Conservation (phyloP, 1,140 invertebrate genomes). For the Drosophila saltans region DNA sequence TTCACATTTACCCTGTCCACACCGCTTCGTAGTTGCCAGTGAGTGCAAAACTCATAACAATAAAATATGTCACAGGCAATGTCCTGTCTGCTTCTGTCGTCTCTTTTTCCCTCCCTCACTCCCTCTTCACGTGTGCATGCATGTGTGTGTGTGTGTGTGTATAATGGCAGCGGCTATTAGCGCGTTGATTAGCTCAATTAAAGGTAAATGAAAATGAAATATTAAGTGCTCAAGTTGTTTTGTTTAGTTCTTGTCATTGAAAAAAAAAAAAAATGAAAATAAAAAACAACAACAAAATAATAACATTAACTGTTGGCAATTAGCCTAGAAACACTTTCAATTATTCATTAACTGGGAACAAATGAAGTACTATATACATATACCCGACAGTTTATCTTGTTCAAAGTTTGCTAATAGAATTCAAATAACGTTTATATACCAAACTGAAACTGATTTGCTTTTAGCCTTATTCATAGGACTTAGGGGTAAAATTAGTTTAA, state of each 20-base stretch:
- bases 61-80: conserved; percentile 64
- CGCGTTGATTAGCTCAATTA: conserved; percentile 77
- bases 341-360: background rate
- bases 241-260: conserved; percentile 21
- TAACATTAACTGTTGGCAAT: background rate
- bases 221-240: conserved; percentile 45
- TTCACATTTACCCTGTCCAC: background rate
- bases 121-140: conserved; percentile 1
- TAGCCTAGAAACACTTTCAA: conserved; percentile 4
- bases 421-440: background rate
- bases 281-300: background rate
- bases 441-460: too few relatives aligned
- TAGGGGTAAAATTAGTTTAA: too few relatives aligned
- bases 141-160: conserved; percentile 33
- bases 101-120: background rate
- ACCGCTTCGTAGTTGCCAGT: background rate
- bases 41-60: conserved; percentile 69
- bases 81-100: conserved; percentile 26
- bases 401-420: too few relatives aligned
- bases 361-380: background rate
- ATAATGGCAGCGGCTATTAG: conserved; percentile 71
- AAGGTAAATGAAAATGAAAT: conserved; percentile 79
- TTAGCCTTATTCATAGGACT: too few relatives aligned
- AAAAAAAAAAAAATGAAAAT: background rate
- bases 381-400: too few relatives aligned